A percentile compares a stretch with the other conserved stretches of the same genome.
Evolutionary conservation across 37 sponge, comb jelly and placozoan genomes (phyloP).

Genomic region (Crambe crambe): DNA sequence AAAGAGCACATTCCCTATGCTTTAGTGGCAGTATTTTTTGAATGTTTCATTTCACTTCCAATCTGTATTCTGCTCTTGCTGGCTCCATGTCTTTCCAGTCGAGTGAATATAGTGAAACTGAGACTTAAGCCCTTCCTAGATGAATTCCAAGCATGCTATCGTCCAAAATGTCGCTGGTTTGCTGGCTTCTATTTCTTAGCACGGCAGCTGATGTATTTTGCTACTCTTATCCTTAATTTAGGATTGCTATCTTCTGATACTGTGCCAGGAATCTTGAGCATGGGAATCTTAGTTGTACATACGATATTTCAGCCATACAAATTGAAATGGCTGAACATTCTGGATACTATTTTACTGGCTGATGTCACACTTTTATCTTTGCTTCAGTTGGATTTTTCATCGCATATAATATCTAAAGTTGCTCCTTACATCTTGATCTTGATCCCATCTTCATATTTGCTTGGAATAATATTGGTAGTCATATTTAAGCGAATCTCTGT

Average conservation of each 20-base stretch:
- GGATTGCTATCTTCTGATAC: background rate
- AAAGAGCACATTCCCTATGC: conserved; percentile 35
- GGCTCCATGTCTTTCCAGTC: conserved; percentile 26
- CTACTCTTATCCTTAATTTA: background rate
- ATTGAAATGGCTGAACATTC: conserved; percentile 32
- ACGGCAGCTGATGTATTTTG: conserved; percentile 36
- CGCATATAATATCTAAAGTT: background rate
- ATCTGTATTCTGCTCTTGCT: conserved; percentile 21
- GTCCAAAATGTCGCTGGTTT: conserved; percentile 37
- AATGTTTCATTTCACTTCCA: conserved; percentile 21
- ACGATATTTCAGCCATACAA: conserved; percentile 20
- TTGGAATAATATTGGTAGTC: background rate
- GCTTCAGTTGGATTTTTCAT: background rate
- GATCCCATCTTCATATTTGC: background rate
- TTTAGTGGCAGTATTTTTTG: conserved; percentile 31
- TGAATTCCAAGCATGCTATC: conserved; percentile 59
- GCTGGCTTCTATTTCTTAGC: conserved; percentile 45
- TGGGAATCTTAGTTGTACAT: conserved; percentile 15
- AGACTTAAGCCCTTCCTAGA: conserved; percentile 43
- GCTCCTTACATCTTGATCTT: background rate
- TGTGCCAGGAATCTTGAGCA: background rate
- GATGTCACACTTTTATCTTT: conserved; percentile 8
- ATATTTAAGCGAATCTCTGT: background rate
- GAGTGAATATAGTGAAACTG: background rate
- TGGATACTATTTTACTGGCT: conserved; percentile 27